Conservation (phyloP, 2,888 invertebrate genomes). For the Phengaris alcon region DNA sequence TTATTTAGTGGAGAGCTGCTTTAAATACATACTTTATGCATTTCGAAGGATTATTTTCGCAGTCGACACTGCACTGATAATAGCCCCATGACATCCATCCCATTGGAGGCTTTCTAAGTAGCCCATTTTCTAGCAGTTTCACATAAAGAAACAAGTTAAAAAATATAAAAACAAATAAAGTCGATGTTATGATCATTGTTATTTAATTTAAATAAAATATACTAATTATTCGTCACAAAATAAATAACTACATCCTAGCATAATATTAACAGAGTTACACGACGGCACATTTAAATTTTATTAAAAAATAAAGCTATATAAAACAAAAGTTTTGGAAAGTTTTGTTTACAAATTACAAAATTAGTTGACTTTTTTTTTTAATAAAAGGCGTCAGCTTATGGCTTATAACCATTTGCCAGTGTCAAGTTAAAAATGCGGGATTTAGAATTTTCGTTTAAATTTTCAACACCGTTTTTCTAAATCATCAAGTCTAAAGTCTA, state of each 20-base stretch:
- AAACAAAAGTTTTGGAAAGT: too few relatives aligned
- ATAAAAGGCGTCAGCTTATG: too few relatives aligned
- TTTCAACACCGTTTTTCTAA: too few relatives aligned
- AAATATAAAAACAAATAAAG: neutral
- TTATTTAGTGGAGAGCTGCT: neutral
- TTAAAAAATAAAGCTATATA: neutral
- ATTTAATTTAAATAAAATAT: neutral
- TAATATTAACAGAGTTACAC: neutral
- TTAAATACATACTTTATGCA: constrained; percentile 79
- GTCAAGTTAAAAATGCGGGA: too few relatives aligned
- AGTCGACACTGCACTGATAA: constrained; percentile 81
- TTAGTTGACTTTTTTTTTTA: too few relatives aligned
- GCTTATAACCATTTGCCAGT: too few relatives aligned
- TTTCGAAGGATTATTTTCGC: constrained; percentile 78
- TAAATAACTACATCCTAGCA: neutral
- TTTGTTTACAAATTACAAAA: too few relatives aligned
- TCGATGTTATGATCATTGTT: neutral
- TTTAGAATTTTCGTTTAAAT: too few relatives aligned
- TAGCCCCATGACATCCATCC: constrained; percentile 87
- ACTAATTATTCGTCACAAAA: neutral
- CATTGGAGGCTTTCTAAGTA: constrained; percentile 84
- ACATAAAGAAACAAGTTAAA: constrained; percentile 43
- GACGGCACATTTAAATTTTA: neutral
- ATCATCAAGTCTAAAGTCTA: too few relatives aligned
- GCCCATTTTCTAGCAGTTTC: constrained; percentile 78